Conservation (phyloP, 2,797 vertebrate genomes). For the Molossus alvarezi region DNA sequence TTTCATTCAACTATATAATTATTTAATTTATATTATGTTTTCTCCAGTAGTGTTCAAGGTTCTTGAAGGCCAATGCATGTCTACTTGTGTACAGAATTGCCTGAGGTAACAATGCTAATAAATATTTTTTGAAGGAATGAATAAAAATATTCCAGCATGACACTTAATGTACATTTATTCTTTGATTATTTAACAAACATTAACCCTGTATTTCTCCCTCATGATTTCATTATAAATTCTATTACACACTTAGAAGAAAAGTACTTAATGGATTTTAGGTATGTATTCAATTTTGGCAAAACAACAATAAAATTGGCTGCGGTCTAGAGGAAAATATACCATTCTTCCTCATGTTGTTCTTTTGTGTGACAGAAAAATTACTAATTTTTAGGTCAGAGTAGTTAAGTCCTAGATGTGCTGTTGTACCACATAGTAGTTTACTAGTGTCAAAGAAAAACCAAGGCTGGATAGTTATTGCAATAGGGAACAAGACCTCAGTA, state of each 20-base stretch:
- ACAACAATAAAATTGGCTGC: background rate
- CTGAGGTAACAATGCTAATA: background rate
- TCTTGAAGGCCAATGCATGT: background rate
- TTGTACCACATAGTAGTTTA: background rate
- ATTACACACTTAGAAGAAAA: background rate
- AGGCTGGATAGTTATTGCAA: background rate
- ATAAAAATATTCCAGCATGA: background rate
- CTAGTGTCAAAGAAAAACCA: background rate
- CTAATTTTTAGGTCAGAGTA: background rate
- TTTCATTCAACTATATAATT: background rate
- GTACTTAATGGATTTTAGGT: background rate
- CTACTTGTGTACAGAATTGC: background rate
- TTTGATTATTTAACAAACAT: background rate
- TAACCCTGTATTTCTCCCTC: background rate
- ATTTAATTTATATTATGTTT: background rate
- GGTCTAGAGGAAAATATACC: background rate
- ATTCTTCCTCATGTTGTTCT: background rate
- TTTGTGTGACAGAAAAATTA: background rate
- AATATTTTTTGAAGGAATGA: constrained; percentile 29
- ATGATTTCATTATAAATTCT: background rate
- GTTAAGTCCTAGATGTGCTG: background rate
- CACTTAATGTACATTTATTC: background rate
- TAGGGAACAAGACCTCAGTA: background rate
- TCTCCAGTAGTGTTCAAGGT: background rate
- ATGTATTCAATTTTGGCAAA: background rate